Percentiles rank a stretch among this genome's conserved stretches.
These are phyloP conservation scores for Aphis gossypii DNA, from an alignment of 1,140 invertebrate species.

Conservation along the genomic window DNA sequence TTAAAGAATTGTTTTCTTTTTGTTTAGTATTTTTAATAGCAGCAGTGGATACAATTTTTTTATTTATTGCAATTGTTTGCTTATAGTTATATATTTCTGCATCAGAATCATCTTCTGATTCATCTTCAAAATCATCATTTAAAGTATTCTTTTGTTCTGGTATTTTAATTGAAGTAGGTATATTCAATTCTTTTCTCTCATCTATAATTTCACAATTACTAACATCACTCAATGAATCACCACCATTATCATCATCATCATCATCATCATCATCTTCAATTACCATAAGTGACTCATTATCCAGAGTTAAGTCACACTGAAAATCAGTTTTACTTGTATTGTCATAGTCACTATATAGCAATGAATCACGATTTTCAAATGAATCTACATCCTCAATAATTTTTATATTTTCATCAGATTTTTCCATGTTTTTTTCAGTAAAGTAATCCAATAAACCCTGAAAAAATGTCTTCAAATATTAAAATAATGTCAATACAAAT, in stretches of 20 bases:
- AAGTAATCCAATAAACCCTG: neutral
- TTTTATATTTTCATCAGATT: constrained; percentile 53
- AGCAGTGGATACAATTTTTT: neutral
- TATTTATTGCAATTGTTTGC: neutral
- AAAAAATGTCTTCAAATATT: neutral
- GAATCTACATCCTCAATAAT: constrained; percentile 27
- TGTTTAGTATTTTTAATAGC: neutral
- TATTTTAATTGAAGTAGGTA: neutral
- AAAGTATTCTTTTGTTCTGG: neutral
- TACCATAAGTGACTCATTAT: neutral
- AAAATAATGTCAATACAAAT: neutral
- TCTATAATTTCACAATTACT: neutral
- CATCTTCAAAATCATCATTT: neutral
- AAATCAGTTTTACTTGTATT: constrained; percentile 16
- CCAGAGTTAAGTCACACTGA: neutral
- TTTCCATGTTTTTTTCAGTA: constrained; percentile 35
- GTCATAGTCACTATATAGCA: neutral
- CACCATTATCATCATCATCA: neutral
- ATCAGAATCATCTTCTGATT: neutral
- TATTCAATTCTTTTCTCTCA: neutral
- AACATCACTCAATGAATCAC: neutral
- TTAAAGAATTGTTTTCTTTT: constrained; percentile 8
- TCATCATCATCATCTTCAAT: neutral
- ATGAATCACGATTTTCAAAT: neutral
- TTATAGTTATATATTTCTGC: constrained; percentile 18